These are phyloP conservation scores for Urechis unicinctus DNA, from an alignment of 2,888 invertebrate species.

Conservation along the genomic window DNA sequence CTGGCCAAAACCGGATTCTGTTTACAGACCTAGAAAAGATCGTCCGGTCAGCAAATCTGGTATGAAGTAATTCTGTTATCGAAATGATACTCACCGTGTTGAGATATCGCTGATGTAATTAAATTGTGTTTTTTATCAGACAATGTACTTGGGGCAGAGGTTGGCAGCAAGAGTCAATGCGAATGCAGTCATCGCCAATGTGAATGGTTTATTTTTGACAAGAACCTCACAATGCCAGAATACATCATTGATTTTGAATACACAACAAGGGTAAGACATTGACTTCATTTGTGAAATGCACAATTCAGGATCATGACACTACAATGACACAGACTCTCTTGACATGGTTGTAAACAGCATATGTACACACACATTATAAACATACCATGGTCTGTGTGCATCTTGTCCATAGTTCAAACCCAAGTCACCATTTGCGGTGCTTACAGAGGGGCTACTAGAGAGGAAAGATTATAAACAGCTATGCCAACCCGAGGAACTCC, in stretches of 20 bases:
- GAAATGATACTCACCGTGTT: no score
- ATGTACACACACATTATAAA: no score
- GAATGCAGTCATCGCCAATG: conserved; percentile 46
- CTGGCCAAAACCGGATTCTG: conserved; percentile 38
- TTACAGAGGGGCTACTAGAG: conserved; percentile 19
- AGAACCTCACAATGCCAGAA: conserved; percentile 46
- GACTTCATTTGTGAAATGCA: neutral
- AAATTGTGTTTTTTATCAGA: no score
- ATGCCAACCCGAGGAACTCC: conserved; percentile 22
- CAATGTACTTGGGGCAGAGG: no score
- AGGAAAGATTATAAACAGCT: conserved; percentile 23
- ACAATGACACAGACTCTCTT: no score
- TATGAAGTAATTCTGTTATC: no score
- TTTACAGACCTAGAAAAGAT: conserved; percentile 32
- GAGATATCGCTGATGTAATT: no score
- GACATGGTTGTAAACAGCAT: no score
- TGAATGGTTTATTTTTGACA: conserved; percentile 49
- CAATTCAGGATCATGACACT: no score
- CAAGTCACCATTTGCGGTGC: conserved; percentile 27
- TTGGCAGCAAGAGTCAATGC: conserved; percentile 30
- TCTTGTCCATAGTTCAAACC: conserved; percentile 22
- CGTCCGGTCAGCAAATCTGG: no score
- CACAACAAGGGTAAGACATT: conserved; percentile 35
- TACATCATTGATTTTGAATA: conserved; percentile 51
- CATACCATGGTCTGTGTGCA: no score